These are phyloP conservation scores for Sarcophilus harrisii DNA, from an alignment of 2,797 vertebrate species.

Conservation along the genomic window DNA sequence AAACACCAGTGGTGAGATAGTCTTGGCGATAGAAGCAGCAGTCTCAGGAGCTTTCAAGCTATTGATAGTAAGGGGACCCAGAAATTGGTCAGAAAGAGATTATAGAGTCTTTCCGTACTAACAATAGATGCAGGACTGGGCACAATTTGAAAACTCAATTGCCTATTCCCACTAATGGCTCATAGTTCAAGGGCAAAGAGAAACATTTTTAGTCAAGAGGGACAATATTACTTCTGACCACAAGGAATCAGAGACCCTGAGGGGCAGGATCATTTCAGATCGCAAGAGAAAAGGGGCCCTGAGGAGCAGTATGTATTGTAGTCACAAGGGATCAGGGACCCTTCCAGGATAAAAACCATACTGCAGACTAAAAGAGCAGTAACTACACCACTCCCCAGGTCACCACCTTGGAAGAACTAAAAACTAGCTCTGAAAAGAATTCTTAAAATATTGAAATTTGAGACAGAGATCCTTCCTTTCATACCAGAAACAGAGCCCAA, in stretches of 20 bases:
- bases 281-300: neutral
- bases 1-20: neutral
- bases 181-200: neutral
- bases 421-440: neutral
- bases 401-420: neutral
- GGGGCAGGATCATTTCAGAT: neutral
- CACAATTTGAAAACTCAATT: neutral
- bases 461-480: neutral
- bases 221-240: neutral
- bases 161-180: neutral
- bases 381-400: neutral
- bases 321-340: neutral
- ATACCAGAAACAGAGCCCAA: neutral
- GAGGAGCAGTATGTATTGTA: neutral
- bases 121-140: neutral
- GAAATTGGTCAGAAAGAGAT: neutral
- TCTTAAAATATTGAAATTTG: neutral
- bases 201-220: neutral
- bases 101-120: neutral
- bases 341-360: neutral
- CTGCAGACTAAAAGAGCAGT: neutral
- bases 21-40: neutral
- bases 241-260: neutral
- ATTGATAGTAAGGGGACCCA: neutral
- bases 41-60: neutral